These are phyloP conservation scores for Macrobrachium nipponense DNA, from an alignment of 1,140 invertebrate species.

Conservation along the genomic window DNA sequence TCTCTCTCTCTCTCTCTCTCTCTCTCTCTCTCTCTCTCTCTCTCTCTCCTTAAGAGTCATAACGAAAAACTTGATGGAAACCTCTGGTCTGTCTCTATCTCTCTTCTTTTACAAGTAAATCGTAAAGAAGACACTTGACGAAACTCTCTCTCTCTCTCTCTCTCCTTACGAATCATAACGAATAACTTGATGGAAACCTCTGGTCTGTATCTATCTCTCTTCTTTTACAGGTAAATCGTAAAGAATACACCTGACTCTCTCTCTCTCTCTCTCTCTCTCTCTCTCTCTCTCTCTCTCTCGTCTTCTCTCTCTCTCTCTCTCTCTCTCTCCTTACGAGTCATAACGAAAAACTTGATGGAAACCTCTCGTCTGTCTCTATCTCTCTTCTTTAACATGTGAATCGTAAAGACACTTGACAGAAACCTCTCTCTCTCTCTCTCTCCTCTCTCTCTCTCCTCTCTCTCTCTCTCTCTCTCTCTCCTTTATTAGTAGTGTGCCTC, in stretches of 20 bases:
- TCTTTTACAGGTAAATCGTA: neutral
- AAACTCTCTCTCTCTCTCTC: constrained; percentile 31
- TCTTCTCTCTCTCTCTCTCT: neutral
- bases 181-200: too few species aligned
- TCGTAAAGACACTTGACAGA: too few species aligned
- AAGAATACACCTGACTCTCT: neutral
- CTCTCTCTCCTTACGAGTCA: neutral
- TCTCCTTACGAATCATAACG: neutral
- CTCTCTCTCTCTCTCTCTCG: neutral
- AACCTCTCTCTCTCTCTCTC: neutral
- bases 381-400: neutral
- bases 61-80: neutral
- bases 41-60: constrained; percentile 7
- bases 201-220: neutral
- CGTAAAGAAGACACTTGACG: too few species aligned
- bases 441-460: constrained; percentile 5
- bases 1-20: constrained; percentile 5
- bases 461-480: constrained; percentile 18
- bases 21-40: constrained; percentile 22
- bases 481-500: neutral
- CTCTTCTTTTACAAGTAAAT: neutral
- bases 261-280: constrained; percentile 5
- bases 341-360: neutral
- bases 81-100: constrained; percentile 9
- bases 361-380: constrained; percentile 9